Percentiles rank a stretch among this genome's conserved stretches.
Conservation (phyloP, 2,797 vertebrate genomes). For the Pachyuromys duprasi region DNA sequence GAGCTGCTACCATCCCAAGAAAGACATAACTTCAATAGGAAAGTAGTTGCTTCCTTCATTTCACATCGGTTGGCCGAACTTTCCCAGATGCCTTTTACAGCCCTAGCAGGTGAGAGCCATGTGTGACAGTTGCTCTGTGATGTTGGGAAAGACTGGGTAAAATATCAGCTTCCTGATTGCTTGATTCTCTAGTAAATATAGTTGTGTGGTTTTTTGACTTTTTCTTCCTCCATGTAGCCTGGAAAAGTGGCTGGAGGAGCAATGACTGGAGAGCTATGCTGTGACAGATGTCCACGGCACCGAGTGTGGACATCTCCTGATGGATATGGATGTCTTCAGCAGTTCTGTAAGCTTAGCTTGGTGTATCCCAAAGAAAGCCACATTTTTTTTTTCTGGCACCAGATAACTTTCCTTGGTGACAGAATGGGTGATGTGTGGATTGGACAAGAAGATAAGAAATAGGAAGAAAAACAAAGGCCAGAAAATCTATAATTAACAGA, state of each 20-base stretch:
- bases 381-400: not conserved
- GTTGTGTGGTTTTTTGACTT: conserved; percentile 16
- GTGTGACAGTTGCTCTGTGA: not conserved
- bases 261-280: not conserved
- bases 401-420: conserved; percentile 72
- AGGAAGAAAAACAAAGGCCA: conserved; percentile 59
- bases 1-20: conserved; percentile 48
- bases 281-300: not conserved
- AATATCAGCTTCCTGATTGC: not conserved
- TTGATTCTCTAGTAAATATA: not conserved
- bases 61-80: not conserved
- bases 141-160: not conserved
- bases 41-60: not conserved
- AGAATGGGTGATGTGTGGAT: conserved; percentile 72
- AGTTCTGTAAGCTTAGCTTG: conserved; percentile 59
- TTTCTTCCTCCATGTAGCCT: not conserved
- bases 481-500: conserved; percentile 86
- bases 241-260: not conserved
- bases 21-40: not conserved
- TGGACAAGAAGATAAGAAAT: conserved; percentile 81
- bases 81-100: not conserved
- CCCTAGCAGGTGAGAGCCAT: not conserved
- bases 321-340: not conserved
- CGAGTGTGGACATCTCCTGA: no score
- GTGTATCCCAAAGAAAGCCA: conserved; percentile 39